Evolutionary conservation across 2,797 vertebrate genomes (phyloP), one percentile per base, ranked within the genome.

Genomic region (Gymnocypris eckloni): DNA sequence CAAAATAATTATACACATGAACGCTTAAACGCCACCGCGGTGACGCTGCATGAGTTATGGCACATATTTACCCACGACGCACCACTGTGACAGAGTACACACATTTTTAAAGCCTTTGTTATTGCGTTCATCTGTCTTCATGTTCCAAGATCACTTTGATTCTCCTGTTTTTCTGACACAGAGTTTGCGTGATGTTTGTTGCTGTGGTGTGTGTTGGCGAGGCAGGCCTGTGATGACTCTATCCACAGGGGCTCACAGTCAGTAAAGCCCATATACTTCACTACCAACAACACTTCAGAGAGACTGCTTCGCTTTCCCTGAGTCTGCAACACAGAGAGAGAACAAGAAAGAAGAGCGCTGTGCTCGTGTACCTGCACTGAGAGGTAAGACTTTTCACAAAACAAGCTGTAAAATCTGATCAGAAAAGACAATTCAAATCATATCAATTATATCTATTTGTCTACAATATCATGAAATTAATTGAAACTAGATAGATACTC

Each of bases 1-100:
- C 82, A 89, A 91, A 91, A 91, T 90, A 90, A 91, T 91, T 91
- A 91, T 89, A 90, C 91, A 91, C 91, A 91, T 90, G 87, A 91
- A 88, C 85, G 88, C 88, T 89, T 90, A 91, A 91, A 88, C 70
- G 90, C 81, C 86, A 87, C 79, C 13, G 61, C 71, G 64, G 81
- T 88, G 87, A 90, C 86, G 70, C 83, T 15, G 71, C 67, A 50
- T 83, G 87, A 90, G 33, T 33, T 33, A 33, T 33, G 33, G 33
- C 33, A 33, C 85, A 82, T 87, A 90, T 90, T 90, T 89, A 89
- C 89, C 82, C 80, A 81, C 79, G 59, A 84, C 80, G 43, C 75
- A 80, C 86, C 86, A 75, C 87, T 56, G 88, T 70, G 87, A 77
- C 59, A 85, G 76, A 73, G 88, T 81, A 87, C 71, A 86, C 87